Conservation (phyloP, 2,113 vertebrate genomes). For the Chionodraco myersi region DNA sequence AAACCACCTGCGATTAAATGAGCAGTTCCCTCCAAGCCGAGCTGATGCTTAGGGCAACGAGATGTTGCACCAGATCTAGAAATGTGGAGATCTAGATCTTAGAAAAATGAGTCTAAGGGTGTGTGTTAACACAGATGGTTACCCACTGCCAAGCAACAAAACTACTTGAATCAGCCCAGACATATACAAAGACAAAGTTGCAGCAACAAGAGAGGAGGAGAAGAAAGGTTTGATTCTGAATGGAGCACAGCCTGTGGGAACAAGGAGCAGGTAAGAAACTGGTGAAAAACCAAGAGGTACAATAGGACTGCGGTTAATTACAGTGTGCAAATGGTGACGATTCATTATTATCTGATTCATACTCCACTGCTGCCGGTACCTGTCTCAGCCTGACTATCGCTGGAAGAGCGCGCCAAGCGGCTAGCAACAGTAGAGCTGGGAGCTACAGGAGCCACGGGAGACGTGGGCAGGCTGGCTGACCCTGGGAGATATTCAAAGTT, state of each 20-base stretch:
- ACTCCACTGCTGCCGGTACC: slow-evolving; percentile 83
- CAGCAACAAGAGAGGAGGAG: slow-evolving; percentile 6
- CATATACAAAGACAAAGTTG: slow-evolving; percentile 16
- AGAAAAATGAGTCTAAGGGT: not conserved
- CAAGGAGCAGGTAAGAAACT: slow-evolving; percentile 41
- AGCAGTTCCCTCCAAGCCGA: slow-evolving; percentile 32
- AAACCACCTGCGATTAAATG: slow-evolving; percentile 21
- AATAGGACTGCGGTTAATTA: slow-evolving; percentile 33
- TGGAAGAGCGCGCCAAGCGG: slow-evolving; percentile 90
- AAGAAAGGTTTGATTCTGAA: slow-evolving; percentile 50
- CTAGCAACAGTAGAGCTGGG: slow-evolving; percentile 91
- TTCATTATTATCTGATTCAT: slow-evolving; percentile 19
- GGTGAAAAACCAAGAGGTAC: slow-evolving; percentile 24
- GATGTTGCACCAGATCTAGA: slow-evolving; percentile 23
- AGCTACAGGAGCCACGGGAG: slow-evolving; percentile 84
- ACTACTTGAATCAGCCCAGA: slow-evolving; percentile 24
- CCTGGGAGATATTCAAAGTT: slow-evolving; percentile 88
- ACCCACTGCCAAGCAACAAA: slow-evolving; percentile 31
- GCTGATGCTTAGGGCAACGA: slow-evolving; percentile 9
- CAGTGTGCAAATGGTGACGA: slow-evolving; percentile 14
- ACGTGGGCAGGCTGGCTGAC: slow-evolving; percentile 87
- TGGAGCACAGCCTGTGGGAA: slow-evolving; percentile 41
- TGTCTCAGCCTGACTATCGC: slow-evolving; percentile 90
- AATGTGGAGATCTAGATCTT: slow-evolving; percentile 9
- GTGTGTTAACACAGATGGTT: not conserved